phyloP scores from a whole-genome alignment of 2,113 vertebrate genomes.

The Aegypius monachus region DNA sequence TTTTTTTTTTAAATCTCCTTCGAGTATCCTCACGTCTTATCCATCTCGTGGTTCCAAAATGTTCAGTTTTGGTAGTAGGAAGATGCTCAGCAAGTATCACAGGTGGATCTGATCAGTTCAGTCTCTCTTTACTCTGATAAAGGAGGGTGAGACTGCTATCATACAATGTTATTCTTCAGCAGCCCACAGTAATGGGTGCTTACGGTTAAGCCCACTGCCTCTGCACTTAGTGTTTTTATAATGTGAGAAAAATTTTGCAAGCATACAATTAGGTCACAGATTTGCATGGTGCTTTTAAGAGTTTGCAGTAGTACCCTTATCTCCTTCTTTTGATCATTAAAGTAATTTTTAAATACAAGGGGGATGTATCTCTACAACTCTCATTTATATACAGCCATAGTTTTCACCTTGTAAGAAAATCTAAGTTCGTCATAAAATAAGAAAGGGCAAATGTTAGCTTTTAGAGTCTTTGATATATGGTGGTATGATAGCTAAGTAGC shows the following conservation, averaged over 20 bases:
- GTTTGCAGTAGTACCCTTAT: neutral
- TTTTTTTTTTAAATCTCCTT: neutral
- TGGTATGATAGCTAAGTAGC: neutral
- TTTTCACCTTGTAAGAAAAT: neutral
- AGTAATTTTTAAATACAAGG: neutral
- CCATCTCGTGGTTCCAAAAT: fast-evolving
- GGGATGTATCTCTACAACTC: neutral
- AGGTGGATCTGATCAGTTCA: neutral
- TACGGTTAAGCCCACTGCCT: neutral
- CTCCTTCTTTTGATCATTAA: neutral
- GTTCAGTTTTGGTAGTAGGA: neutral
- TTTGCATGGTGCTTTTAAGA: neutral
- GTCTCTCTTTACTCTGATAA: neutral
- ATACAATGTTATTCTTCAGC: neutral
- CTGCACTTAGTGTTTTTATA: neutral
- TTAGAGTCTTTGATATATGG: neutral
- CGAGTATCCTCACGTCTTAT: neutral
- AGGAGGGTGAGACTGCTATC: neutral
- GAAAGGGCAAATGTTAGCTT: neutral
- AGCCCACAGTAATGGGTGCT: neutral
- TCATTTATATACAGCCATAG: neutral
- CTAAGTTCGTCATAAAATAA: neutral
- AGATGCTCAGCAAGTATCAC: neutral
- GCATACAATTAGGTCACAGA: neutral
- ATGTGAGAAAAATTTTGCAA: neutral